Evolutionary conservation across 2,113 vertebrate genomes (phyloP), one percentile per base, ranked within the genome.

Genomic region (Sclerurus mexicanus): DNA sequence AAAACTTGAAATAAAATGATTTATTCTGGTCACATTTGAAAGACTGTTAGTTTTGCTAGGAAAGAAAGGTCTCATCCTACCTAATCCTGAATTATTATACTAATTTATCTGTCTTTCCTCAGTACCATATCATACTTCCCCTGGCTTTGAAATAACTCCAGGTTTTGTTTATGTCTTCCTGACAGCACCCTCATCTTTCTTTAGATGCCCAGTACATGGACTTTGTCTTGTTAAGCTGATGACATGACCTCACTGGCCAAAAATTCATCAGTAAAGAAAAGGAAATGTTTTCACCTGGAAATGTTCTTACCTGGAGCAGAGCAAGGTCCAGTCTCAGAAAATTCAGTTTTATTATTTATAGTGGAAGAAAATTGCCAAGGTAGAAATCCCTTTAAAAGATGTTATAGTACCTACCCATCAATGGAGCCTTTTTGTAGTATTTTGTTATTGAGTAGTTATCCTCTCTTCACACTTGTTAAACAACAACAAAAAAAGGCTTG

Each of bases 101-200:
- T 52, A 56, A 89, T 93, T 96, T 95, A 81, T 95, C 90, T 96
- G 92, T 92, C 88, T 98, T 97, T 96, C 87, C 69, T 96, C 96
- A 97, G 69, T 78, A 52, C 59, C 68, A 60, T 92, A 96, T 96
- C 91, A 96, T 90, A 86, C 67, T 95, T 97, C 72, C 63, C 39
- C 6, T 72, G 74, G 66, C 63, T 94, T 89, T 96, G 83, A 92
- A 86, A 96, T 59, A 95, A 64, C 76, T 93, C 93, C 71, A 72
- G 21, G 42, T 77, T 97, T 93, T 97, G 96, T 98, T 98, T 97
- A 97, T 95, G 55, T 74, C 79, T 97, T 94, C 90, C 91, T 94
- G 93, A 96, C 94, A 94, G 71, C 44, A 74, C 40, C 49, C 81
- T 96, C 93, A 97, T 97, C 92, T 88, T 95, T 96, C 96, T 96